Percentiles rank a stretch among this genome's conserved stretches.
Evolutionary conservation across 2,113 vertebrate species (phyloP).

Genomic region (Poeciliopsis prolifica): DNA sequence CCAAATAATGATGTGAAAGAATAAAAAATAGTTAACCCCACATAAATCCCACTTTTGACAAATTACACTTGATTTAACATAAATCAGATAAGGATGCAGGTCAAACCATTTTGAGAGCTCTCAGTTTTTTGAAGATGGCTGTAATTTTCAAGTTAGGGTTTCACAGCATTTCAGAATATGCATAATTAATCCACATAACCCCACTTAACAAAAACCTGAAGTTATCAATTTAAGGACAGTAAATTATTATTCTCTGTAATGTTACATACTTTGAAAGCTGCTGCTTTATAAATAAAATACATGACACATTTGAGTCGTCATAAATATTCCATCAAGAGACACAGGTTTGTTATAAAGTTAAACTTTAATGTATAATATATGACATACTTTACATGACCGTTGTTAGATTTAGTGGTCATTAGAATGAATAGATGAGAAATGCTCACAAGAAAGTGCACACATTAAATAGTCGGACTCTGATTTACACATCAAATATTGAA

Average conservation of each 20-base stretch:
- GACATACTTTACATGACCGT: constrained; percentile 50
- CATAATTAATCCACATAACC: too few species aligned
- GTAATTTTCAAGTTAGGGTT: too few species aligned
- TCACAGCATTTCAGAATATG: too few species aligned
- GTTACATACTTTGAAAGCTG: too few species aligned
- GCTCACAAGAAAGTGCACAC: constrained; percentile 52
- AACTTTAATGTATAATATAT: constrained; percentile 75
- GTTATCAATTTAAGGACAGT: too few species aligned
- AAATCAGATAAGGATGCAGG: constrained; percentile 15
- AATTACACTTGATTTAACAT: constrained; percentile 41
- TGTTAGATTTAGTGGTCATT: constrained; percentile 53
- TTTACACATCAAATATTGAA: constrained; percentile 55
- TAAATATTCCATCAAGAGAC: constrained; percentile 3
- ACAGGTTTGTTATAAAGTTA: constrained; percentile 61
- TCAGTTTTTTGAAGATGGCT: constrained; percentile 3
- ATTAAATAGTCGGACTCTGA: constrained; percentile 39
- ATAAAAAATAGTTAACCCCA: constrained; percentile 42
- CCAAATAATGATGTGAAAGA: constrained; percentile 33
- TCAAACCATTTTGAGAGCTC: constrained; percentile 34
- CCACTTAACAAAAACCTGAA: too few species aligned
- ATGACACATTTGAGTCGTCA: neutral
- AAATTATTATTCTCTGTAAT: too few species aligned
- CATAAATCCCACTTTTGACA: constrained; percentile 19
- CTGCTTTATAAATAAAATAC: too few species aligned
- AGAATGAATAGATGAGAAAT: constrained; percentile 69